A percentile compares a stretch with the other conserved stretches of the same genome.
Conservation (phyloP, 2,888 invertebrate species). For the Chymomyza caudatula region DNA sequence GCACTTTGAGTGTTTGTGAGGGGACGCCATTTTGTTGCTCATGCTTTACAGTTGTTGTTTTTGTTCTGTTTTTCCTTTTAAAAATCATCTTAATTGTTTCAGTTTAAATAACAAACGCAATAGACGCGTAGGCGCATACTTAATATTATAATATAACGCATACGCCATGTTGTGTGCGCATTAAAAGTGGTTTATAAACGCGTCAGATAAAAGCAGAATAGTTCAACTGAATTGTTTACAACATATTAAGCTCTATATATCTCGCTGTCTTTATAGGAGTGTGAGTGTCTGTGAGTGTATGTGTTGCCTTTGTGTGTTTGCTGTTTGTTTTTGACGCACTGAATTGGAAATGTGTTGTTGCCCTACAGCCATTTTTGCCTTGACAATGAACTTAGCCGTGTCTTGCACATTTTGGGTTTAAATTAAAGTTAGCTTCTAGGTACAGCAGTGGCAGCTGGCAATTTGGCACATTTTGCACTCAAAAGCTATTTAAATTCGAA, state of each 20-base stretch:
- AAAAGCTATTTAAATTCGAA: not conserved
- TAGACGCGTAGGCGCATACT: slow-evolving; percentile 58
- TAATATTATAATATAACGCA: slow-evolving; percentile 46
- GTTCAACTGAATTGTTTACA: slow-evolving; percentile 2
- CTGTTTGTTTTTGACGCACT: slow-evolving; percentile 10
- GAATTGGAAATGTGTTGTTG: slow-evolving; percentile 33
- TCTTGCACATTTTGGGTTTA: not conserved
- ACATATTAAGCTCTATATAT: not conserved
- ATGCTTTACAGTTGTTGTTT: slow-evolving; percentile 4
- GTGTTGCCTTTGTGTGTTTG: too few species aligned
- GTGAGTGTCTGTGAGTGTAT: slow-evolving; percentile 20
- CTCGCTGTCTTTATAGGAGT: not conserved
- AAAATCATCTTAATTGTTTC: slow-evolving; percentile 72
- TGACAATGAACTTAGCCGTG: not conserved
- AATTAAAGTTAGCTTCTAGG: not conserved
- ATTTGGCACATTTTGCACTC: too few species aligned
- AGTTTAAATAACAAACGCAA: slow-evolving; percentile 66
- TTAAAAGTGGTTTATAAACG: slow-evolving; percentile 13
- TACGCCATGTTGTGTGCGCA: slow-evolving; percentile 30
- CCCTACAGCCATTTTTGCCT: not conserved
- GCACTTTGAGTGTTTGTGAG: slow-evolving; percentile 40
- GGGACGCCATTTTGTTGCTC: slow-evolving; percentile 16
- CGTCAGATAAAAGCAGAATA: slow-evolving; percentile 33
- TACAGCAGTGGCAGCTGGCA: too few species aligned
- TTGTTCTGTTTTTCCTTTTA: slow-evolving; percentile 15